These are phyloP conservation scores for Melanotaenia maccullochi DNA, from an alignment of 2,797 vertebrate species.

Conservation along the genomic window DNA sequence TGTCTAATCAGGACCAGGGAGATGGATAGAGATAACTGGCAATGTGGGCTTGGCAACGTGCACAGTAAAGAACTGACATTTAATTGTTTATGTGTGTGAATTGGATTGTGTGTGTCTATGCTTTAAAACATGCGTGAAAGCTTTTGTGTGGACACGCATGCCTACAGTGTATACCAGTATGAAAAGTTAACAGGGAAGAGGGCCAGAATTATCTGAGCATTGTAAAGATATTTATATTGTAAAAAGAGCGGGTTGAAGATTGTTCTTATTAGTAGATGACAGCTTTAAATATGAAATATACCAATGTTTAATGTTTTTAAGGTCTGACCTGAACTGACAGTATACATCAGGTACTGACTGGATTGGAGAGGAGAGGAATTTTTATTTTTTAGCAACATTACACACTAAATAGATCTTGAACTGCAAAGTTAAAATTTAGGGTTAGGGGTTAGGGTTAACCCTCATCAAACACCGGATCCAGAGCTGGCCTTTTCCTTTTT, in stretches of 20 bases:
- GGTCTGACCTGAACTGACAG: neutral
- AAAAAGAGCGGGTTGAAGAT: neutral
- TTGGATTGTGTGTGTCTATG: slow-evolving; percentile 15
- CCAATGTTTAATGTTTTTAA: neutral
- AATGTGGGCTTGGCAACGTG: slow-evolving; percentile 77
- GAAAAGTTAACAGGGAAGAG: neutral
- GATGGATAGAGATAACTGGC: slow-evolving; percentile 79
- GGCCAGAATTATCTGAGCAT: neutral
- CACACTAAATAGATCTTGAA: neutral
- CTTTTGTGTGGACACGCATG: slow-evolving; percentile 16
- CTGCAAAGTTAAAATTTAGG: neutral
- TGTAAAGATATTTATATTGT: neutral
- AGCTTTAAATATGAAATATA: neutral
- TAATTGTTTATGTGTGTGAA: slow-evolving; percentile 52
- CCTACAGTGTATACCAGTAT: slow-evolving; percentile 3
- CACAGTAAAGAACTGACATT: slow-evolving; percentile 41
- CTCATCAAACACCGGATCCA: too few species aligned
- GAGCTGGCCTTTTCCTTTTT: too few species aligned
- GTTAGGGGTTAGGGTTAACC: too few species aligned
- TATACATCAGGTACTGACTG: neutral
- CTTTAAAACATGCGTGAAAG: slow-evolving; percentile 10
- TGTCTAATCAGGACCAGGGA: slow-evolving; percentile 79
- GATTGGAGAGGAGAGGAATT: neutral
- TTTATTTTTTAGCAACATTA: neutral
- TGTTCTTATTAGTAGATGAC: neutral